These are phyloP conservation scores for Proteles cristata DNA, from an alignment of 2,113 vertebrate genomes.

Conservation along the genomic window DNA sequence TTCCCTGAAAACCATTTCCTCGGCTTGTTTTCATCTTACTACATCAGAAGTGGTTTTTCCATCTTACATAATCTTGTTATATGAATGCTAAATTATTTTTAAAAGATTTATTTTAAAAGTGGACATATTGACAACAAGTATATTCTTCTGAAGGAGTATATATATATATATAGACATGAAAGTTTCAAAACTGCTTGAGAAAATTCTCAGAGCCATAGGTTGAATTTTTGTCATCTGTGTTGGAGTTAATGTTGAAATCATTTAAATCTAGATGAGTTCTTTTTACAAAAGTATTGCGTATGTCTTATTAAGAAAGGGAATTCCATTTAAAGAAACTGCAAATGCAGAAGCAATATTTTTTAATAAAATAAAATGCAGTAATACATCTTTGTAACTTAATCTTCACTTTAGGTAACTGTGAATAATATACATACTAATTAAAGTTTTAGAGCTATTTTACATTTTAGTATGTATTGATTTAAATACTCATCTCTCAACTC, in stretches of 20 bases:
- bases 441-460: neutral
- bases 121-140: neutral
- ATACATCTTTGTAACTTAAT: neutral
- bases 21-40: neutral
- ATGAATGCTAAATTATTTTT: neutral
- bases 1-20: neutral
- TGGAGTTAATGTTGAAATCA: neutral
- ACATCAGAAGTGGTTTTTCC: neutral
- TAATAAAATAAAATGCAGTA: neutral
- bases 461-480: neutral
- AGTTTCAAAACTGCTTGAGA: neutral
- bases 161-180: neutral
- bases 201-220: neutral
- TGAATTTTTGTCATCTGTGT: neutral
- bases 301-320: neutral
- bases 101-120: conserved; percentile 19
- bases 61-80: conserved; percentile 22
- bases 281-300: neutral
- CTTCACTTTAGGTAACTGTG: neutral
- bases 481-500: neutral
- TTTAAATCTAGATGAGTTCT: neutral
- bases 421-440: neutral
- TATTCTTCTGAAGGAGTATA: neutral
- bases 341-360: neutral
- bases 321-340: neutral